These are phyloP conservation scores for Drosophila erecta DNA, from an alignment of 1,140 invertebrate genomes.

Conservation along the genomic window DNA sequence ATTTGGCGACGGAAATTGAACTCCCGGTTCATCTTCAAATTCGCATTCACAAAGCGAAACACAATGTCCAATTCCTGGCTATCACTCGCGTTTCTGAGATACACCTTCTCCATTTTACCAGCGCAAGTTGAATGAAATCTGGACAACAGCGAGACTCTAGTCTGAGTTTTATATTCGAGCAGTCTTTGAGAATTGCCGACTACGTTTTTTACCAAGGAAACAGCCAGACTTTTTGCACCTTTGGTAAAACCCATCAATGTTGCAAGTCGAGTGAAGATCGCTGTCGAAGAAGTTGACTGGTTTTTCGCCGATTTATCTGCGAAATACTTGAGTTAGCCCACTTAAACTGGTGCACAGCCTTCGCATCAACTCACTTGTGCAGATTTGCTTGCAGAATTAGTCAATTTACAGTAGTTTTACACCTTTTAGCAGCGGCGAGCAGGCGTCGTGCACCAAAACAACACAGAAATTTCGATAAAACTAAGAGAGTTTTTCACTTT, in stretches of 20 bases:
- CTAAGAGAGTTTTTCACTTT: conserved; percentile 11
- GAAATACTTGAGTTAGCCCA: not conserved
- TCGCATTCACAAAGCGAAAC: conserved; percentile 85
- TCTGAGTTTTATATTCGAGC: not conserved
- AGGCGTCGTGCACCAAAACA: not conserved
- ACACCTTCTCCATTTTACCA: conserved; percentile 85
- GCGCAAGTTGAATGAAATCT: not conserved
- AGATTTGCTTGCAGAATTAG: not conserved
- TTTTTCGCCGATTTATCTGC: not conserved
- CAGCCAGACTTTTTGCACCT: not conserved
- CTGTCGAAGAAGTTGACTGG: not conserved
- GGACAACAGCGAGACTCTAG: not conserved
- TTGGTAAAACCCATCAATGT: conserved; percentile 1
- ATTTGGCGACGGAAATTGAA: conserved; percentile 89
- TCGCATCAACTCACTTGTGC: not conserved
- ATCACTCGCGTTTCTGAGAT: conserved; percentile 85
- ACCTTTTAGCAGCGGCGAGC: not conserved
- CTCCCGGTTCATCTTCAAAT: conserved; percentile 85
- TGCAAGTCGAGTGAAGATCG: not conserved
- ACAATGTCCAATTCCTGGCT: conserved; percentile 85
- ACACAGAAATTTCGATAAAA: not conserved
- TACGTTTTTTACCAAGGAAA: not conserved
- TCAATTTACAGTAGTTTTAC: not conserved
- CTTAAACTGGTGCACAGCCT: no score
- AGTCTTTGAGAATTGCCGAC: not conserved